Evolutionary conservation across 30 jellyfish, hydroid and myxozoan species (phyloP), one percentile per base, ranked within the genome.

Genomic region (Sanderia malayensis): DNA sequence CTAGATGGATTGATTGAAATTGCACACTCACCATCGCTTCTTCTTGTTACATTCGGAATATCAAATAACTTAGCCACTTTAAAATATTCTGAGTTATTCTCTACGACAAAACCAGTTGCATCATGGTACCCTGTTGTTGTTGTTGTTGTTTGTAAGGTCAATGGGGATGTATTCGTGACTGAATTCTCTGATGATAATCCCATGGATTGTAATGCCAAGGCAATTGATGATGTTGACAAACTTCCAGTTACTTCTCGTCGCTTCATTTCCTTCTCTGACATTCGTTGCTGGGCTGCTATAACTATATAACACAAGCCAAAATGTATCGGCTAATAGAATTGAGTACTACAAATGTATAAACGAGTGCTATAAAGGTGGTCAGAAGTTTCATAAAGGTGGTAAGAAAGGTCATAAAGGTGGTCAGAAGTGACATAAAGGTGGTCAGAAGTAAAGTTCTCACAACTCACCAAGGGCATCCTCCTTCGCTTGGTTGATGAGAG

Each of bases 231-330:
- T 2, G 73, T 76, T 19, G 98, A 92, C 19, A 86, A 65, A 44
- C 87, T 70, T 0, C 98, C 98, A 31, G 98, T 92, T 25, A 78
- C 69, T 52, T 82, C 89, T 18, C 98, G 91, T 30, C 98, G 94
- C 20, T 73, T 69, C 25, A 81, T 69, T 71, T 92, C 98, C 69
- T 84, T 81, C 29, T 92, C 96, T 11, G 95, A 70, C 98, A 92
- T 92, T n/a, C 98, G 71, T 49, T 92, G 98, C 45, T 80, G 87
- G 17, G 96, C 76, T 1, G 95, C 98, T 30, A 83, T 8, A 1
- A 69, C 97, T 90, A 73, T 9, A 13, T 7, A 23, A 60, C 53
- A 31, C n/a, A n/a, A n/a, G n/a, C n/a, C n/a, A n/a, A n/a, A n/a
- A n/a, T n/a, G n/a, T n/a, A n/a, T n/a, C n/a, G n/a, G n/a, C n/a